A percentile compares a stretch with the other conserved stretches of the same genome.
Conservation (phyloP, 2,113 vertebrate species). For the Thinocorus orbignyianus region DNA sequence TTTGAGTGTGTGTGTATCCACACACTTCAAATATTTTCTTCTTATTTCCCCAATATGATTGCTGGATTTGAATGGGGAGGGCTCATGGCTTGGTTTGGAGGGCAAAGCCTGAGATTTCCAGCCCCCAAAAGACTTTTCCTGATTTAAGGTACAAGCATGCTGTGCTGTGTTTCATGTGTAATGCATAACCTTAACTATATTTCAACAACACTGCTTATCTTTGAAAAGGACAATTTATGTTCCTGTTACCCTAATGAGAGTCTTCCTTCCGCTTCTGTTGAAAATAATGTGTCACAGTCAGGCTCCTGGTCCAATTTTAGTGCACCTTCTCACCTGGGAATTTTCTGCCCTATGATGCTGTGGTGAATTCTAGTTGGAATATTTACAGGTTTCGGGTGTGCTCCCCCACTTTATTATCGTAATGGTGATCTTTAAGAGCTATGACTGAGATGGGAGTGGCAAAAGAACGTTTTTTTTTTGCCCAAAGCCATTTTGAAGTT, state of each 20-base stretch:
- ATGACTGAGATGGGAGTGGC: neutral
- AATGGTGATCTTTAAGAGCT: conserved; percentile 7
- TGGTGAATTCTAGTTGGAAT: neutral
- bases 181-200: fast-evolving
- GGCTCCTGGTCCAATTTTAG: neutral
- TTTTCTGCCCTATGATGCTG: neutral
- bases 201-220: neutral
- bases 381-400: neutral
- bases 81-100: neutral
- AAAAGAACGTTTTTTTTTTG: neutral
- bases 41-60: neutral
- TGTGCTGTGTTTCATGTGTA: neutral
- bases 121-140: neutral
- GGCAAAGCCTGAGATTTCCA: neutral
- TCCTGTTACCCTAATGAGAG: neutral
- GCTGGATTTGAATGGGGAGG: neutral
- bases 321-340: neutral
- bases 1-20: fast-evolving
- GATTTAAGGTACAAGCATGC: fast-evolving
- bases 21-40: neutral
- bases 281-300: neutral
- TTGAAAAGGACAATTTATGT: neutral
- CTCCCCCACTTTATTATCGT: conserved; percentile 3
- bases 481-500: conserved; percentile 3
- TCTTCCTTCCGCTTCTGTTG: neutral